Evolutionary conservation across 2,797 vertebrate genomes (phyloP).

Genomic region (Phrynocephalus vlangalii): DNA sequence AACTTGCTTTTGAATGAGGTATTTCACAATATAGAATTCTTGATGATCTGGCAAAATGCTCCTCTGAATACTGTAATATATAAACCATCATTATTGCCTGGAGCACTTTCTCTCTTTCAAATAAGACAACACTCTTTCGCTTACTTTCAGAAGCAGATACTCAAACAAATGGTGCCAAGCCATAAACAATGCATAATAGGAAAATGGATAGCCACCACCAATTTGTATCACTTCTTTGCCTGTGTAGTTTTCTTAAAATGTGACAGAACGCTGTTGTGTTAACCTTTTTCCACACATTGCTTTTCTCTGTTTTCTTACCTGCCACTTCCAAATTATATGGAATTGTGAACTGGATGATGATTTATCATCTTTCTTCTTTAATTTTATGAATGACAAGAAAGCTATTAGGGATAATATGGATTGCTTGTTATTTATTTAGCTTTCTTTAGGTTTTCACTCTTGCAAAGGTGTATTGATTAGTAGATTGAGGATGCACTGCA

Average conservation of each 20-base stretch:
- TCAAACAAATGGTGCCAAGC: neutral
- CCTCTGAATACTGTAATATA: neutral
- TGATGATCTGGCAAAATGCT: neutral
- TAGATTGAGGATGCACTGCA: neutral
- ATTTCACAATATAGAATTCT: neutral
- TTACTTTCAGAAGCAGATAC: neutral
- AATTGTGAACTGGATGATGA: neutral
- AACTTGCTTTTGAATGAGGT: neutral
- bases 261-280: neutral
- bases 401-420: neutral
- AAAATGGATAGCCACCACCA: neutral
- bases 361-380: neutral
- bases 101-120: neutral
- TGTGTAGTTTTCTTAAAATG: neutral
- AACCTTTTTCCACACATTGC: neutral
- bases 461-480: neutral
- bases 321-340: neutral
- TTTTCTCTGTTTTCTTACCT: neutral
- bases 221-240: neutral
- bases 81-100: neutral
- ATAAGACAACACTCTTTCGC: neutral
- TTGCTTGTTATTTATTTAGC: rapidly evolving
- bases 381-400: neutral
- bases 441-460: neutral
- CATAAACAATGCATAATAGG: neutral